Evolutionary conservation across 1,140 invertebrate species (phyloP).

Genomic region (Philaenus spumarius): DNA sequence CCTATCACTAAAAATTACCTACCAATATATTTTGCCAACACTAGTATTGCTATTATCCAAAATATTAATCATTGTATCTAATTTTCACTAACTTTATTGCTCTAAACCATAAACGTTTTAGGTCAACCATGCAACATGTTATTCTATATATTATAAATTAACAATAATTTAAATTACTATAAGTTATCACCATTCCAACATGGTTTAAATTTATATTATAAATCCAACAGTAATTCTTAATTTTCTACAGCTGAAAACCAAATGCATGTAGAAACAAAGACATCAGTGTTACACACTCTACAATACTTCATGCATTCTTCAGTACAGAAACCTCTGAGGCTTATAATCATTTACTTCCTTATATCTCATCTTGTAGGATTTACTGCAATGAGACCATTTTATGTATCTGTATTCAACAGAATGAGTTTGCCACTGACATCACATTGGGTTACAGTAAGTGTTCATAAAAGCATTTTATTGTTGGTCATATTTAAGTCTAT

Average conservation of each 20-base stretch:
- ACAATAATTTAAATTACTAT: too few relatives aligned
- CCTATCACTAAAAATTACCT: too few relatives aligned
- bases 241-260: background rate
- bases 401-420: constrained; percentile 44
- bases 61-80: too few relatives aligned
- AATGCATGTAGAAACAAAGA: background rate
- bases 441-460: constrained; percentile 40
- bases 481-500: background rate
- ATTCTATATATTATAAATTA: too few relatives aligned
- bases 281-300: background rate
- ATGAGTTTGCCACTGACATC: constrained; percentile 41
- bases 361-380: constrained; percentile 43
- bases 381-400: constrained; percentile 49
- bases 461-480: background rate
- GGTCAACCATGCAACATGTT: too few relatives aligned
- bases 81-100: too few relatives aligned
- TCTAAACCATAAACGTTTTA: too few relatives aligned
- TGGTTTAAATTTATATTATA: too few relatives aligned
- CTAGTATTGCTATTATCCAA: too few relatives aligned
- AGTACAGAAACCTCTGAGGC: constrained; percentile 40
- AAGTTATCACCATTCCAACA: too few relatives aligned
- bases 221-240: too few relatives aligned
- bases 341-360: constrained; percentile 44
- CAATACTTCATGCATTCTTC: constrained; percentile 1
- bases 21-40: too few relatives aligned